A percentile compares a stretch with the other conserved stretches of the same genome.
Conservation (phyloP, 2,797 vertebrate genomes). For the Setipinna tenuifilis region DNA sequence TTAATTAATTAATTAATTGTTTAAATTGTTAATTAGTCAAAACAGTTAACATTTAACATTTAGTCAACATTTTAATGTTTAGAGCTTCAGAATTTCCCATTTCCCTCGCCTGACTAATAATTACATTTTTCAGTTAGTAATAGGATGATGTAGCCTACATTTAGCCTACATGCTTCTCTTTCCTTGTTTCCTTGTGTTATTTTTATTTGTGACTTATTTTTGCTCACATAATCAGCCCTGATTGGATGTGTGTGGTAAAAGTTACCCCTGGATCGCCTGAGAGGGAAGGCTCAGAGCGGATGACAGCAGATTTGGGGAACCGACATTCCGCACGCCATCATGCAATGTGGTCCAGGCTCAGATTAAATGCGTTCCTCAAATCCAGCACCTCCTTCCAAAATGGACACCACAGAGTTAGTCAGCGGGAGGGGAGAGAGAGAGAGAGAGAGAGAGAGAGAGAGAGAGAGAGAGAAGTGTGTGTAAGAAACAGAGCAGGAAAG, state of each 20-base stretch:
- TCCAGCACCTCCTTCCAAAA: no score
- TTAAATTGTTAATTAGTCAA: no score
- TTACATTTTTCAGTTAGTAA: background rate
- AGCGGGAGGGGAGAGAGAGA: background rate
- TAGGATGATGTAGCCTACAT: background rate
- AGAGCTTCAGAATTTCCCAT: background rate
- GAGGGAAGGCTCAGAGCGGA: background rate
- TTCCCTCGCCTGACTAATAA: background rate
- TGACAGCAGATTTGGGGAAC: background rate
- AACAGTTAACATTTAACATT: background rate
- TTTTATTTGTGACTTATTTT: background rate
- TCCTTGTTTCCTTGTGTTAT: background rate
- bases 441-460: background rate
- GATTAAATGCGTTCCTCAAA: background rate
- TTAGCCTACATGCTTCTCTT: no score
- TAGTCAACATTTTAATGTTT: background rate
- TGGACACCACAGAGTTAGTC: no score
- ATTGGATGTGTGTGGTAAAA: background rate
- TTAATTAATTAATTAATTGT: no score
- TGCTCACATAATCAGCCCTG: no score
- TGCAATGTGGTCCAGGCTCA: background rate
- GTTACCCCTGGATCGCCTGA: background rate
- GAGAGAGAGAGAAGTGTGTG: background rate
- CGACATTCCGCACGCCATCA: background rate
- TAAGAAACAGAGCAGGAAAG: background rate